phyloP scores from a whole-genome alignment of 2,113 vertebrate genomes.

The Nettapus auritus region DNA sequence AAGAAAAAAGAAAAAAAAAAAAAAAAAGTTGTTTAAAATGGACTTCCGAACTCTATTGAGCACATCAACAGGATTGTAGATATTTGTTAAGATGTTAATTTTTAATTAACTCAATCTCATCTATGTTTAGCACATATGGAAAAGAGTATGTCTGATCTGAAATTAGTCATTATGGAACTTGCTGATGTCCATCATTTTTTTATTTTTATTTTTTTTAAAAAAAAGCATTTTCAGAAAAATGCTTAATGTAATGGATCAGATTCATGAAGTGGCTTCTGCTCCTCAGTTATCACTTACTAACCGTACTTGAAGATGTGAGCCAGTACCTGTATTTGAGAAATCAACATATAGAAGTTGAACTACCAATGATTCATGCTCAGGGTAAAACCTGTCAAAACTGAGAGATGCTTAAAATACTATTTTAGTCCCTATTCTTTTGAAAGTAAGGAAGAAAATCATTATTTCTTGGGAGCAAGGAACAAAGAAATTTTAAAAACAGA shows the following conservation, averaged over 20 bases:
- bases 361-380: neutral
- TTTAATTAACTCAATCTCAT: neutral
- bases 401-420: neutral
- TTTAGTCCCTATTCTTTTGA: neutral
- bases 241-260: neutral
- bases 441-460: neutral
- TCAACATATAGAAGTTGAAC: neutral
- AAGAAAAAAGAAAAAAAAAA: slow-evolving; percentile 12
- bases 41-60: slow-evolving; percentile 29
- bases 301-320: neutral
- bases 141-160: neutral
- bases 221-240: neutral
- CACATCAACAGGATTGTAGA: neutral
- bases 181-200: neutral
- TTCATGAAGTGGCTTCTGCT: neutral
- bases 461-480: neutral
- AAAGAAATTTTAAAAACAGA: neutral
- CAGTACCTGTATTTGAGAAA: slow-evolving; percentile 11
- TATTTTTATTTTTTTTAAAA: too few relatives aligned
- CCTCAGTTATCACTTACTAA: neutral
- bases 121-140: neutral
- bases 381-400: neutral
- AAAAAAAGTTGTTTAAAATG: neutral
- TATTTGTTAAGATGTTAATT: neutral
- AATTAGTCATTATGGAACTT: neutral